phyloP scores from a whole-genome alignment of 1,140 invertebrate genomes.

The Hestina assimilis region DNA sequence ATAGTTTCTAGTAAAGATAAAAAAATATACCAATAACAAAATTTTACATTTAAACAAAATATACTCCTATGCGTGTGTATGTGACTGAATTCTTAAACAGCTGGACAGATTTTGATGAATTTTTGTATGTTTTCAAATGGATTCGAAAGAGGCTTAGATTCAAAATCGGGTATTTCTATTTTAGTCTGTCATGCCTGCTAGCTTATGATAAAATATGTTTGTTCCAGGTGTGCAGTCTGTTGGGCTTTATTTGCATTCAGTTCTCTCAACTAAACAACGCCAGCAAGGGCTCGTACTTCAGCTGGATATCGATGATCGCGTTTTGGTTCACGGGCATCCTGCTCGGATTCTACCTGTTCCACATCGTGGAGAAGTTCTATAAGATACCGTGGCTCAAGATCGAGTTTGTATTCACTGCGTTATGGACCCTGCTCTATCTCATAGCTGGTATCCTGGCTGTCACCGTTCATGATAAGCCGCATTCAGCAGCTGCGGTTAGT shows the following conservation, averaged over 20 bases:
- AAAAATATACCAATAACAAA: too few relatives aligned
- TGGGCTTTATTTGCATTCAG: conserved; percentile 91
- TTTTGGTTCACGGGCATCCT: conserved; percentile 91
- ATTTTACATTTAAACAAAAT: too few relatives aligned
- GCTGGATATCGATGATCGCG: conserved; percentile 90
- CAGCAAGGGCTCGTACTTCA: conserved; percentile 85
- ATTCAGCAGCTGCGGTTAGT: conserved; percentile 85
- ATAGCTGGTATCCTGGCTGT: conserved; percentile 83
- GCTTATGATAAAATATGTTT: background rate
- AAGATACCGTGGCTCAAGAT: conserved; percentile 93
- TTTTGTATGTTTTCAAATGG: too few relatives aligned
- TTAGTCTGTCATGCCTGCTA: background rate
- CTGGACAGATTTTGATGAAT: too few relatives aligned
- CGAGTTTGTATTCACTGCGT: conserved; percentile 86
- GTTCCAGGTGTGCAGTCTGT: conserved; percentile 84
- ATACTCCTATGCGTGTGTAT: too few relatives aligned
- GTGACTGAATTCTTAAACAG: too few relatives aligned
- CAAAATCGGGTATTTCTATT: too few relatives aligned
- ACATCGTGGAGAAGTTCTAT: conserved; percentile 90
- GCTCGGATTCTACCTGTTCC: conserved; percentile 90
- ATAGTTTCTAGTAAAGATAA: too few relatives aligned
- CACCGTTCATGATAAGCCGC: conserved; percentile 78
- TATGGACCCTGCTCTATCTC: conserved; percentile 86
- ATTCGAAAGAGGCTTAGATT: too few relatives aligned
- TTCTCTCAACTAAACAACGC: conserved; percentile 75